Conservation (phyloP, 2,797 vertebrate genomes). For the Anguilla marmorata region DNA sequence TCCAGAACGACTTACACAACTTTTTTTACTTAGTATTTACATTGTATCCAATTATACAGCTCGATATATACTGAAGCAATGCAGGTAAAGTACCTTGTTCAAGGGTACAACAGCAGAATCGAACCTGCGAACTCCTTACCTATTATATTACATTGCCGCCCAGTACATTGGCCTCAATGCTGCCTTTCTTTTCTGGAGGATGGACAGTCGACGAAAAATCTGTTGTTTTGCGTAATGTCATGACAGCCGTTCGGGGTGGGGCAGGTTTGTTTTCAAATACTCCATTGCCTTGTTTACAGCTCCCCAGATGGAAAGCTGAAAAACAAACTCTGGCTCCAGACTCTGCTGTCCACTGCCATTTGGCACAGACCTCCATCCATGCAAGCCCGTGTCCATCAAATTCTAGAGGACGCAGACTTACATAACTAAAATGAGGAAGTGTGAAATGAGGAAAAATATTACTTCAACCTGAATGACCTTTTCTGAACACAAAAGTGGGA, state of each 20-base stretch:
- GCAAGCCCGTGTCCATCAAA: not conserved
- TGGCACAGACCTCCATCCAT: not conserved
- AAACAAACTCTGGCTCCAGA: slow-evolving; percentile 1
- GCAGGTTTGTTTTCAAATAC: not conserved
- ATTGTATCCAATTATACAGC: too few relatives aligned
- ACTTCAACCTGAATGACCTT: not conserved
- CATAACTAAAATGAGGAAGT: not conserved
- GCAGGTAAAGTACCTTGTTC: too few relatives aligned
- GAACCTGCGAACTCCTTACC: too few relatives aligned
- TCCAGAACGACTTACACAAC: too few relatives aligned
- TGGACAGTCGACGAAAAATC: not conserved
- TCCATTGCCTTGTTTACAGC: not conserved
- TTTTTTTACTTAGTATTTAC: too few relatives aligned
- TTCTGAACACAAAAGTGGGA: not conserved
- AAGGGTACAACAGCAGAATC: too few relatives aligned
- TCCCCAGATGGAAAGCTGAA: slow-evolving; percentile 18
- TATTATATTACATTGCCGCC: too few relatives aligned
- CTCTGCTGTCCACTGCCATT: not conserved
- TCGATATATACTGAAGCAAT: too few relatives aligned
- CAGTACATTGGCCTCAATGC: not conserved
- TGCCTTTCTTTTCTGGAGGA: not conserved
- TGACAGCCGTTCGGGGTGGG: not conserved
- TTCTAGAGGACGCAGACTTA: not conserved
- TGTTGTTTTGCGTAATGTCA: not conserved
- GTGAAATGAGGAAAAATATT: not conserved